Conservation (phyloP, 2,888 invertebrate genomes). For the Germaria angustata region DNA sequence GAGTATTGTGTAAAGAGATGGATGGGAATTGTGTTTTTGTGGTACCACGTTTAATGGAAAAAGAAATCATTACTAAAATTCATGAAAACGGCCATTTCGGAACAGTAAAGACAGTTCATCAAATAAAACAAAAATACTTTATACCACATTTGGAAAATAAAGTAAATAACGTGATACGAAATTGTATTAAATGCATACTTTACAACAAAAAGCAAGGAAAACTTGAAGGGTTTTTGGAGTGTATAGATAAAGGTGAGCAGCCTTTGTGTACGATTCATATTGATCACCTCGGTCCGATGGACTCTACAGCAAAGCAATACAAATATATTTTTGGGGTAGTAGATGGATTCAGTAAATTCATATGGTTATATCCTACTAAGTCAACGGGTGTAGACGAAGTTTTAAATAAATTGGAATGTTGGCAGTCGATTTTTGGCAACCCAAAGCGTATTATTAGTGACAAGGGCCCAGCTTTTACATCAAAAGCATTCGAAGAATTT, state of each 20-base stretch:
- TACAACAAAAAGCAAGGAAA: constrained; percentile 39
- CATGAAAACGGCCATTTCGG: constrained; percentile 39
- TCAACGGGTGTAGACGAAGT: too few relatives aligned
- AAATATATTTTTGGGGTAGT: too few relatives aligned
- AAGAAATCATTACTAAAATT: constrained; percentile 38
- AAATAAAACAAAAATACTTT: constrained; percentile 22
- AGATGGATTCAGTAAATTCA: too few relatives aligned
- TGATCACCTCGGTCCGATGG: too few relatives aligned
- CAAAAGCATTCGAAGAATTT: too few relatives aligned
- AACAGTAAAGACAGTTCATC: constrained; percentile 20
- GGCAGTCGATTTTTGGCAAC: too few relatives aligned
- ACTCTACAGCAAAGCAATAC: too few relatives aligned
- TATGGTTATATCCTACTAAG: too few relatives aligned
- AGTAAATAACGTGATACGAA: constrained; percentile 1
- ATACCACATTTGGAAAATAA: constrained; percentile 30
- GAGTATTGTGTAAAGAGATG: constrained; percentile 41
- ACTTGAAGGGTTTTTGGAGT: neutral
- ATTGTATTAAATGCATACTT: constrained; percentile 35
- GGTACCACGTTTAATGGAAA: constrained; percentile 47
- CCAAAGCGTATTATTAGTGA: too few relatives aligned
- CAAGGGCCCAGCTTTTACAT: too few relatives aligned
- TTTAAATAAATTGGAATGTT: too few relatives aligned
- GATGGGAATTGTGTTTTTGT: constrained; percentile 38
- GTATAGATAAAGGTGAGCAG: neutral
- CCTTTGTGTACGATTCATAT: too few relatives aligned